Evolutionary conservation across 37 sponge, comb jelly and placozoan species (phyloP), one percentile per base, ranked within the genome.

Genomic region (Chondrosia reniformis): DNA sequence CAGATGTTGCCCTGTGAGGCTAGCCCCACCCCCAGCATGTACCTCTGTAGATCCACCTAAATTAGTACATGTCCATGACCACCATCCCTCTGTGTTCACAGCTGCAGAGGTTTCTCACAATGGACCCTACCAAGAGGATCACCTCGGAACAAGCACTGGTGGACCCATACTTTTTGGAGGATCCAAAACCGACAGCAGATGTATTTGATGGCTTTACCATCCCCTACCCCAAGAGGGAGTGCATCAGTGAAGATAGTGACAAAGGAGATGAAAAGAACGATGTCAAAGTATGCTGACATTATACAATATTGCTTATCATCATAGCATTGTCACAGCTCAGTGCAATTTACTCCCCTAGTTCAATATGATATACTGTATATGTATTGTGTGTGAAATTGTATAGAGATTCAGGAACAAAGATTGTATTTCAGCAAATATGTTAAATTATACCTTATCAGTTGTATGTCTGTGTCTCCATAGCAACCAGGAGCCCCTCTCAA

Each of bases 61-160:
- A 15, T 49, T 49, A 49, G 52, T 49, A 49, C 15, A 15, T 15
- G 10, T 49, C 15, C 15, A 15, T 49, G 52, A 49, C 15, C 10
- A 15, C 10, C 10, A 15, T 15, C 10, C 52, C 15, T 19, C 15
- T 49, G 52, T 49, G n/a, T n/a, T n/a, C n/a, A n/a, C 41, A 93
- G 94, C 79, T 96, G 27, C 58, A 40, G 8, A 92, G 86, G 52
- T 89, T 94, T 63, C 88, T 97, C 22, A 74, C 84, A 34, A 92
- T 94, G 95, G 98, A 97, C 56, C 98, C 98, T 0, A 91, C 81
- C 59, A 97, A 95, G 79, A 66, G 98, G 21, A 86, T 97, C 54
- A 94, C 90, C 21, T 89, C 98, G 32, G 93, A 97, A 28, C 77
- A 76, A 33, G 92, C 95, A 15, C 76, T 97, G 81, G 37, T 33